phyloP scores from a whole-genome alignment of 1,140 invertebrate genomes.

The Asbolus verrucosus region DNA sequence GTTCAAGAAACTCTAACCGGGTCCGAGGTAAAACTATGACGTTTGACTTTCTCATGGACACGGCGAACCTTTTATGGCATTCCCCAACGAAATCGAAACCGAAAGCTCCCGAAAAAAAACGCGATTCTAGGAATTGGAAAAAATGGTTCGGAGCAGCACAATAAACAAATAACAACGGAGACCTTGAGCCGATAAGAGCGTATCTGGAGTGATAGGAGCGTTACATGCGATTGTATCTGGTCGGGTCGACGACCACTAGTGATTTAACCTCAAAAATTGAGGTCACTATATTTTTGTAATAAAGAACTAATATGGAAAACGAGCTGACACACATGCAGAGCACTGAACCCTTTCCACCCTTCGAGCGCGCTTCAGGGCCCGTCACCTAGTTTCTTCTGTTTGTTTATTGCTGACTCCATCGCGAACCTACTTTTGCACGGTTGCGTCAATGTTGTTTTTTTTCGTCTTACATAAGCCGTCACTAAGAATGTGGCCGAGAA shows the following conservation, averaged over 20 bases:
- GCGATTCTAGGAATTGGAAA: constrained; percentile 3
- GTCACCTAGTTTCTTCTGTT: too few species aligned
- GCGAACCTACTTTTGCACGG: background rate
- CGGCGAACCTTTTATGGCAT: constrained; percentile 52
- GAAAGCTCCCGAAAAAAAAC: background rate
- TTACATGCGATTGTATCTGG: constrained; percentile 7
- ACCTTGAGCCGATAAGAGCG: constrained; percentile 52
- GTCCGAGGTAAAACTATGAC: constrained; percentile 58
- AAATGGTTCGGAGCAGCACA: background rate
- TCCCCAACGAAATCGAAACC: constrained; percentile 56
- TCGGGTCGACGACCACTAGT: constrained; percentile 57
- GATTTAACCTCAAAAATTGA: constrained; percentile 64
- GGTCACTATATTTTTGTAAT: constrained; percentile 58
- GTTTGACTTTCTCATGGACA: constrained; percentile 61
- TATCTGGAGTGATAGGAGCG: constrained; percentile 15
- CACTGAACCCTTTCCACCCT: constrained; percentile 57
- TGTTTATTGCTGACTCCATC: background rate
- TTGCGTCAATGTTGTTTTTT: constrained; percentile 13
- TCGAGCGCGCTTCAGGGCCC: background rate
- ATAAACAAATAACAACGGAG: constrained; percentile 23
- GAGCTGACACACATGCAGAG: constrained; percentile 61
- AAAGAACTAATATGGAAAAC: constrained; percentile 55
- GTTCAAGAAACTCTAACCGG: constrained; percentile 59
- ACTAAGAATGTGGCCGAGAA: background rate
- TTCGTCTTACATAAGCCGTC: background rate